Base-by-base conservation (phyloP, 2,888 invertebrate genomes). In the Entomobrya multifasciata region DNA sequence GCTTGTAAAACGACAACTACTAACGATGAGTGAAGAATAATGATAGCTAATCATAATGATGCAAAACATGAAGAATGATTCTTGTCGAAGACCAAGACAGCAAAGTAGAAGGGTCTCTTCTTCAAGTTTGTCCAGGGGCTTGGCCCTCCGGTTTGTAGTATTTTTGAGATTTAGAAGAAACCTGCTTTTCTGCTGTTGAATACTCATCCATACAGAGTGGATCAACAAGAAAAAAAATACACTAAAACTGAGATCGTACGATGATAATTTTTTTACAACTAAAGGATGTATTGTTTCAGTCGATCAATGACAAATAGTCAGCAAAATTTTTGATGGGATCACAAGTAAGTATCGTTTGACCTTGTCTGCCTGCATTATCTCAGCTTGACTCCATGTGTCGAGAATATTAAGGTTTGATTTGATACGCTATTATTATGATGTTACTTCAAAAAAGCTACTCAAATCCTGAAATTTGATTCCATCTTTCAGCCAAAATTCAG, bases 101-200 rank as follows among this genome's bases (percentile, higher is more conserved):
- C 27, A 74, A 22, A n/a, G 0, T 27, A 77, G 47, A 74, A 82
- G 67, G 77, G 84, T 67, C 77, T 77, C 62, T 20, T 72, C 78
- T 80, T 86, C 86, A 80, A 86, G 85, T 80, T 86, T 82, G 78
- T 86, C 86, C 83, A 88, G 88, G 86, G 88, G 88, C 88, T 80
- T 80, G 84, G 83, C 83, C 88, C 86, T 76, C 80, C 60, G 84
- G 86, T 81, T 87, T 86, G 17, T 65, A 13, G 11, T 13, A 62
- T 27, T 78, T 27, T 36, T 78, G 57, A 57, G 25, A 6, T n/a
- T n/a, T 41, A 57, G 41, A 20, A 30, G 41, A 80, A 80, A 80
- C 80, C 65, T 67, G 78, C 62, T 76, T 62, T 62, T 62, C 57
- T 74, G 11, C n/a, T 13, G 30, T 74, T 47, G 1, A 74, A 52